phyloP scores from a whole-genome alignment of 2,113 vertebrate genomes.

The Sinosuthora webbiana region DNA sequence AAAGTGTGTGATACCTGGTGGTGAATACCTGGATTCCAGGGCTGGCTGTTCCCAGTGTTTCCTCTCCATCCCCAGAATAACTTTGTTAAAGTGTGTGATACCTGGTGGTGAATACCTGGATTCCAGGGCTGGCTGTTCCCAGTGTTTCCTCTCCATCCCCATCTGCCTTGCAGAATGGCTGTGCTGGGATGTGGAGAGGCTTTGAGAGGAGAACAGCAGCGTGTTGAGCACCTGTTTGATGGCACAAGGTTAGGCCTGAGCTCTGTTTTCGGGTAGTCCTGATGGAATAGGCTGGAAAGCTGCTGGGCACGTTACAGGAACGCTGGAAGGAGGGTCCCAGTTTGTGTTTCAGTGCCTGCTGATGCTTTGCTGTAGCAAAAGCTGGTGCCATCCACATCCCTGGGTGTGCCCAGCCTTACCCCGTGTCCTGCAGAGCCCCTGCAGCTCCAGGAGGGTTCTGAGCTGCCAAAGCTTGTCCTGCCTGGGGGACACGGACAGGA shows the following conservation, averaged over 20 bases:
- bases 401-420: neutral
- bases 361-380: neutral
- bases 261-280: neutral
- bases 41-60: neutral
- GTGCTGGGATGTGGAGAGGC: neutral
- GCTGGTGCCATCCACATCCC: neutral
- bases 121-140: neutral
- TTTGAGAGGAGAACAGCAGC: neutral
- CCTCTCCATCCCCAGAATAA: too few relatives aligned
- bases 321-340: neutral
- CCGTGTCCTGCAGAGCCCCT: neutral
- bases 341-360: neutral
- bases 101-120: accelerated
- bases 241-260: accelerated
- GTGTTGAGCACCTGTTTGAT: accelerated
- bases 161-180: neutral
- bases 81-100: neutral
- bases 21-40: neutral
- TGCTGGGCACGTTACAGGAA: neutral
- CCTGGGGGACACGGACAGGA: neutral
- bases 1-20: accelerated
- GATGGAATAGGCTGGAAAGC: neutral
- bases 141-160: neutral
- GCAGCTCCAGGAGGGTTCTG: neutral
- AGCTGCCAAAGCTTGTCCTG: neutral